Base-by-base conservation (phyloP, 1,140 invertebrate species). In the Nilaparvata lugens region DNA sequence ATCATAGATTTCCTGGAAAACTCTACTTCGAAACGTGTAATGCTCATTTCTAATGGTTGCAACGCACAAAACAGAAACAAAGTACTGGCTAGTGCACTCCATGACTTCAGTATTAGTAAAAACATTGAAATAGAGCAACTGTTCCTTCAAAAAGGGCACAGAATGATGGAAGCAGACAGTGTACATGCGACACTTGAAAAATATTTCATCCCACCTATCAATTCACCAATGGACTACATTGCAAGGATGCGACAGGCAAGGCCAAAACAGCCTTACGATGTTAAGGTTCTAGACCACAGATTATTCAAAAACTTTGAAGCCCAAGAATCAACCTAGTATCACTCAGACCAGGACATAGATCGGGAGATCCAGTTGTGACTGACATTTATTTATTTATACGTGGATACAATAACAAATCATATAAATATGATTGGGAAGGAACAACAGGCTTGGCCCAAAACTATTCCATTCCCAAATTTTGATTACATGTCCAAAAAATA, bases 61-160 rank as follows among this genome's bases (percentile, higher is more conserved):
- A 63, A 57, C 25, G 63, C 61, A 38, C 64, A 66, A 54, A 66
- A 65, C 25, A 16, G 62, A 53, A 64, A 66, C 40, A 61, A 55
- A 59, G 52, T 63, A 9, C 48, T 66, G 13, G 52, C 60, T 74
- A 53, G 65, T 86, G 91, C 84, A 24, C 21, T 60, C 18, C 14
- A 21, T 40, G 40, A 35, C 14, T 9, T 52, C 31, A 52, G 38
- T 40, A 55, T 23, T 31, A 31, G 31, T 28, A 43, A 38, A 21
- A 18, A 19, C 1, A 56, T 61, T 43, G 21, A 43, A 31, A 56
- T 56, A 25, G 6, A 31, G 16, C 54, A 61, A 21, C 18, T 61
- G 24, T 48, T 57, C 35, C 13, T 62, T 0, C 66, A 68, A 60
- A 65, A 65, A 56, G 70, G 70, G 11, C 68, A 72, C 51, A 69